Conservation (phyloP, 2,888 invertebrate species). For the Amblyjoppa proteus region DNA sequence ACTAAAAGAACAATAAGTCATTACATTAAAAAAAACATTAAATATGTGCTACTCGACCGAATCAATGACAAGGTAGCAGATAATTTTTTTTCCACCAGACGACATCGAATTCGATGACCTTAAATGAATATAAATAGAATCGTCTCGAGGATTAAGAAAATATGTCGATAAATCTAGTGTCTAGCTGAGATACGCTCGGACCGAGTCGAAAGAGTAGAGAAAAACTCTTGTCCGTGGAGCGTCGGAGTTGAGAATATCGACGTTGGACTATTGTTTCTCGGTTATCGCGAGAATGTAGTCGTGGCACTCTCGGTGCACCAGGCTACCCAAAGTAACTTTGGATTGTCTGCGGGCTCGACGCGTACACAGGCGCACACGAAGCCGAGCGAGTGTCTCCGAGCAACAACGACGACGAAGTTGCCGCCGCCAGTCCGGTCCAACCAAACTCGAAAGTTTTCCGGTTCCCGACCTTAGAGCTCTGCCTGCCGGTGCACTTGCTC, state of each 20-base stretch:
- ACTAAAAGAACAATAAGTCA: background rate
- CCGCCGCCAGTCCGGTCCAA: constrained; percentile 19
- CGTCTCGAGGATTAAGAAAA: constrained; percentile 71
- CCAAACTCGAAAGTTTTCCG: constrained; percentile 65
- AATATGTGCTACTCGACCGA: background rate
- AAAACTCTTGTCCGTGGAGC: constrained; percentile 70
- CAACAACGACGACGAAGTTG: constrained; percentile 35
- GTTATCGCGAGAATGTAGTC: constrained; percentile 8
- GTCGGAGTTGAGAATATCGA: constrained; percentile 14
- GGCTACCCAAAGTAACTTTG: constrained; percentile 72
- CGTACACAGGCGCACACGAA: background rate
- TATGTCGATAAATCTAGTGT: constrained; percentile 79
- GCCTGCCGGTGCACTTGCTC: constrained; percentile 2
- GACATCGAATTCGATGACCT: constrained; percentile 43
- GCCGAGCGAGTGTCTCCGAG: background rate
- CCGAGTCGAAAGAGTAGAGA: constrained; percentile 50
- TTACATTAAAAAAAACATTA: background rate
- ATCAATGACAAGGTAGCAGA: background rate
- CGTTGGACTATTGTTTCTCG: constrained; percentile 72
- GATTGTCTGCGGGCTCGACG: constrained; percentile 67
- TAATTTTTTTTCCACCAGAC: constrained; percentile 23
- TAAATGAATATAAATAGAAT: constrained; percentile 34
- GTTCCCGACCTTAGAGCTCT: constrained; percentile 58
- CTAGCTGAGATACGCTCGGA: constrained; percentile 72
- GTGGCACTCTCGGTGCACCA: constrained; percentile 49